These are phyloP conservation scores for Nylanderia fulva DNA, from an alignment of 1,140 invertebrate genomes.

Conservation along the genomic window DNA sequence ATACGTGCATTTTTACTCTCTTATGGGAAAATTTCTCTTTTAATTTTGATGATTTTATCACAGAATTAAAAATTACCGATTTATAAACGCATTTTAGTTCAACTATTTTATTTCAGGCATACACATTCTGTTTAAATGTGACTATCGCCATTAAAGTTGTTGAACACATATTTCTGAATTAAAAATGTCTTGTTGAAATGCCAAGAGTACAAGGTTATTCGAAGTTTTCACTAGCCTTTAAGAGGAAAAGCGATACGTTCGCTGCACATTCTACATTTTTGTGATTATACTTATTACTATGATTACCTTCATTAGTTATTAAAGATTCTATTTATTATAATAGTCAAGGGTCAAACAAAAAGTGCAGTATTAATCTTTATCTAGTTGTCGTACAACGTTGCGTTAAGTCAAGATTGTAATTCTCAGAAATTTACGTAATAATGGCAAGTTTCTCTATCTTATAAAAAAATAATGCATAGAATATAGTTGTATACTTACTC, in stretches of 20 bases:
- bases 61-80: neutral
- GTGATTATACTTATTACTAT: conserved; percentile 14
- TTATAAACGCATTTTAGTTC: neutral
- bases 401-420: conserved; percentile 11
- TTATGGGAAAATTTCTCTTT: neutral
- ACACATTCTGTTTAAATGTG: neutral
- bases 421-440: conserved; percentile 6
- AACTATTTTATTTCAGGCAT: neutral
- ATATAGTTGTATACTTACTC: conserved; percentile 62
- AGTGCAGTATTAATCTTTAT: neutral
- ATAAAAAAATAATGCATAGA: neutral
- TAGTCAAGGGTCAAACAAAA: neutral
- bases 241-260: neutral
- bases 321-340: neutral
- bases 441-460: neutral
- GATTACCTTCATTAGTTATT: neutral
- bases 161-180: neutral
- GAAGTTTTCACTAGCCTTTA: neutral
- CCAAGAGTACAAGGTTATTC: neutral
- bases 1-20: neutral
- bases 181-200: neutral
- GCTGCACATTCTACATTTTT: neutral
- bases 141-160: neutral
- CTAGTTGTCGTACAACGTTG: neutral
- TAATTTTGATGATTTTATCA: neutral